Evolutionary conservation across 2,113 vertebrate species (phyloP), one percentile per base, ranked within the genome.

Genomic region (Corvus cornix): DNA sequence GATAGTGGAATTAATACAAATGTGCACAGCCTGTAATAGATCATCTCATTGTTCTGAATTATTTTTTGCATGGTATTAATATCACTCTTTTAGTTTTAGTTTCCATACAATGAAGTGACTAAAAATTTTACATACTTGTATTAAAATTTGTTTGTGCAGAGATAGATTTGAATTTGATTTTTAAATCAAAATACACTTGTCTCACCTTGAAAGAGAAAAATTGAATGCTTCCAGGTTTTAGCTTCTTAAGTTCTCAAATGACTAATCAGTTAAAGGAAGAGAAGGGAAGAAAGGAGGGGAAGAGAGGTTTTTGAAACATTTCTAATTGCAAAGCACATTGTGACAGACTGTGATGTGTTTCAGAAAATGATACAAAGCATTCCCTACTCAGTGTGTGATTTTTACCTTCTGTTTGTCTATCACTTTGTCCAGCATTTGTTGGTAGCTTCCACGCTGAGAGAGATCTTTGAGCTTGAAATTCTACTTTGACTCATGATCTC

Each of bases 1-100:
- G 18, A 31, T 20, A 72, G 16, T 23, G 4, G 21, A 86, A 64
- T 52, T 75, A 78, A 52, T 22, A 44, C 0, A 13, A 51, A 27
- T 8, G 16, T 2, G 26, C 1, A 4, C 6, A 69, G 21, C 7
- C 6, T 3, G 7, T 21, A 75, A 51, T 1, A 4, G 9, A 33
- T 67, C 10, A 43, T 17, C 6, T 77, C 31, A 55, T 21, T 23
- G 5, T 62, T 90, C 68, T 33, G 30, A 86, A 46, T 69, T 58
- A 46, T 84, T 87, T 33, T 84, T 81, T 77, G 30, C 8, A 10
- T 43, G 14, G 1, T 39, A 39, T 44, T 70, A 43, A 39, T 67
- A 28, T 41, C 7, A 62, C 4, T 37, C 10, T 48, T 67, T 76
- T 43, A 46, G 4, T 58, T 33, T 66, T 43, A 16, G 48, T 89